These are phyloP conservation scores for Geotrupes spiniger DNA, from an alignment of 2,888 invertebrate species.

Conservation along the genomic window DNA sequence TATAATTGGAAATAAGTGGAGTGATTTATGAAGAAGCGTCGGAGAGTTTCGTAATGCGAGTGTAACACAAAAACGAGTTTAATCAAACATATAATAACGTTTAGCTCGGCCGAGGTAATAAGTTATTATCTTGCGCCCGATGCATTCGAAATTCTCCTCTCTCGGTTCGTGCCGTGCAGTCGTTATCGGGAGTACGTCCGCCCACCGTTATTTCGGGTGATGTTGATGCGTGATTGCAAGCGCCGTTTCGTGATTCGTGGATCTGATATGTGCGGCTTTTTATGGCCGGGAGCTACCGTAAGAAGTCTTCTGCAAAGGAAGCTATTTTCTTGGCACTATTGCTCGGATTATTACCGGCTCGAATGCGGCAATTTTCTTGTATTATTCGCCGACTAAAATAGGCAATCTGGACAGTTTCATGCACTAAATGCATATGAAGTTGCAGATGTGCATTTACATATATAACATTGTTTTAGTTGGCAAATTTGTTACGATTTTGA, in stretches of 20 bases:
- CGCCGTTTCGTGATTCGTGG: slow-evolving; percentile 36
- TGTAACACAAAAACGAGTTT: too few species aligned
- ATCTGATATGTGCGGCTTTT: slow-evolving; percentile 34
- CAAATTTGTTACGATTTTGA: too few species aligned
- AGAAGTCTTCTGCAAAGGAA: slow-evolving; percentile 26
- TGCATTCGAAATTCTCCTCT: slow-evolving; percentile 16
- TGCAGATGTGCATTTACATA: too few species aligned
- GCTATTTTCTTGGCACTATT: slow-evolving; percentile 29
- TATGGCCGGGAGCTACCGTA: slow-evolving; percentile 32
- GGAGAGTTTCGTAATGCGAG: too few species aligned
- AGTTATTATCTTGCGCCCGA: slow-evolving; percentile 15
- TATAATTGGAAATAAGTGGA: too few species aligned
- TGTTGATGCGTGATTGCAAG: slow-evolving; percentile 32
- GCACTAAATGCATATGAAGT: too few species aligned
- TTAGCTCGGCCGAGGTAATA: not conserved
- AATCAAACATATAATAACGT: too few species aligned
- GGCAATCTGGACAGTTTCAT: too few species aligned
- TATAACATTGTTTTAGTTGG: too few species aligned
- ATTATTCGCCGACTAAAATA: too few species aligned
- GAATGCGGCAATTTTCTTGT: too few species aligned
- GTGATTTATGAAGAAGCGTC: too few species aligned
- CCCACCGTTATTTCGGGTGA: slow-evolving; percentile 14
- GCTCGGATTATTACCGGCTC: not conserved
- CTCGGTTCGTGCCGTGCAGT: slow-evolving; percentile 28
- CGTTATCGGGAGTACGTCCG: slow-evolving; percentile 24